Conservation (phyloP, 2,797 vertebrate genomes). For the Smutsia temminckii region DNA sequence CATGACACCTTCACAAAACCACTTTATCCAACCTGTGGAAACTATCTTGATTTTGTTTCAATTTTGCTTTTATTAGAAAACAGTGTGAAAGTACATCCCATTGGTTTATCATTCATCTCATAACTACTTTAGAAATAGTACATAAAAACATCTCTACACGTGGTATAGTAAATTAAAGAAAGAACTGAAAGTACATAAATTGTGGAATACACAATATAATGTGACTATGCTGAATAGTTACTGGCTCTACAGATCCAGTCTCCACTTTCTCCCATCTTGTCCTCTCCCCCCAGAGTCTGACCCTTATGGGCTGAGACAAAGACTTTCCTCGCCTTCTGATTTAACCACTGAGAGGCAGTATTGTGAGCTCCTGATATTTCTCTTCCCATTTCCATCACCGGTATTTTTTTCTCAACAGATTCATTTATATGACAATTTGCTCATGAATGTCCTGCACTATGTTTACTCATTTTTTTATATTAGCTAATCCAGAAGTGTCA, state of each 20-base stretch:
- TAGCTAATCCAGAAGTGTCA: not conserved
- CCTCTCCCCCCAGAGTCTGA: not conserved
- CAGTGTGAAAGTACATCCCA: not conserved
- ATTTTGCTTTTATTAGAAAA: not conserved
- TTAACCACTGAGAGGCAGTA: not conserved
- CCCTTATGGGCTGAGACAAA: not conserved
- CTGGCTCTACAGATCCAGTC: not conserved
- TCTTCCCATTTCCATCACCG: not conserved
- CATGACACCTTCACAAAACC: not conserved
- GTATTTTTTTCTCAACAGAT: not conserved
- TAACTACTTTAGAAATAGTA: not conserved
- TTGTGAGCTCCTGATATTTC: not conserved
- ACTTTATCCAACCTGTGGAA: not conserved
- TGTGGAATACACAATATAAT: not conserved
- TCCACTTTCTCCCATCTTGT: not conserved
- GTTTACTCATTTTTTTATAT: not conserved
- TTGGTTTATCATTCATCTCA: not conserved
- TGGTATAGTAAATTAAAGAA: not conserved
- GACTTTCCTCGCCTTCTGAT: not conserved
- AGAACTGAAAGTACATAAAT: not conserved
- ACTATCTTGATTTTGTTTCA: not conserved
- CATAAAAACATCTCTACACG: not conserved
- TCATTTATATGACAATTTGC: not conserved
- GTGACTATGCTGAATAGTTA: not conserved
- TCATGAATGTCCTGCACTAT: not conserved